Base-by-base conservation (phyloP, 2,113 vertebrate genomes). In the Phycodurus eques region DNA sequence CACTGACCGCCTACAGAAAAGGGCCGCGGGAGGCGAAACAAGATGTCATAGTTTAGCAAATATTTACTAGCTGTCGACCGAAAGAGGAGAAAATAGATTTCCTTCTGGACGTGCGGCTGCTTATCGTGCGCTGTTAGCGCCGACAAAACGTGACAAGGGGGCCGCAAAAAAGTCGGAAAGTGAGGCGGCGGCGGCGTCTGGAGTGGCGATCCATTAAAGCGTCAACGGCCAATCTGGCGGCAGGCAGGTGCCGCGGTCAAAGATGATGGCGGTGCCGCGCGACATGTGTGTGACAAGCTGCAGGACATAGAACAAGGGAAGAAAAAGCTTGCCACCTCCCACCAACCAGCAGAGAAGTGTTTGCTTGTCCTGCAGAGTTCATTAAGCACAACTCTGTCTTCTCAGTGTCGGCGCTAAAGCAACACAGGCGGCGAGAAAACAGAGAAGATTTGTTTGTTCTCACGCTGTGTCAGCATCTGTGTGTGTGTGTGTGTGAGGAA, bases 221-320 rank as follows among this genome's bases (percentile, higher is more conserved):
- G 82, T 85, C 83, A 82, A 80, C 68, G 57, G 80, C 62, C 80
- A 87, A 82, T 81, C 75, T 75, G 19, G 54, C 67, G 68, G 78
- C 72, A 63, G 71, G 73, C 84, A 83, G 88, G 79, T 83, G 87
- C 71, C 49, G 31, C 79, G 83, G 85, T 88, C 85, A 88, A 89
- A 91, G 72, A 86, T 87, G 83, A 89, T 85, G 82, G 87, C 86
- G 81, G 89, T 35, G 31, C 59, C 84, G 80, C 77, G 83, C 20
- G 20, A 65, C 42, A 87, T 79, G 62, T 73, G 78, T 15, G 75
- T 74, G 22, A 74, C 27, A 62, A 46, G 75, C 42, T 56, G 82
- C 17, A 43, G 47, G 69, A 66, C 72, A 84, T 78, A 63, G 62
- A 64, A 44, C 63, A 44, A 44, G 39, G 12, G 20, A 35, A 15